Percentiles rank a stretch among this genome's conserved stretches.
Conservation (phyloP, 2,888 invertebrate species). For the Mystacides longicornis region DNA sequence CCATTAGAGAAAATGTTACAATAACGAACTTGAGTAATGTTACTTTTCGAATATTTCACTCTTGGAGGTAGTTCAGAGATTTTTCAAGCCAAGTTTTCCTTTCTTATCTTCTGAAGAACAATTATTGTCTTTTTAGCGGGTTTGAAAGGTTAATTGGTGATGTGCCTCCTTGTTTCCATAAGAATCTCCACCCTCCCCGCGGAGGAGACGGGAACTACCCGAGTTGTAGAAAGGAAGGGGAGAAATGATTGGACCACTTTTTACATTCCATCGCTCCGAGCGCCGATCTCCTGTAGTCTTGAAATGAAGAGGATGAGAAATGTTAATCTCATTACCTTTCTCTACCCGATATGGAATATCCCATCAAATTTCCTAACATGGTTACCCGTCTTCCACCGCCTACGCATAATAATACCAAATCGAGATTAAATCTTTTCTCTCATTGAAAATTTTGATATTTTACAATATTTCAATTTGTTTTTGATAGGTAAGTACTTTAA, state of each 20-base stretch:
- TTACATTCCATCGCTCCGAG: conserved; percentile 24
- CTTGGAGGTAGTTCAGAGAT: no score
- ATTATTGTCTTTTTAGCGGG: conserved; percentile 3
- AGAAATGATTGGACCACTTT: conserved; percentile 23
- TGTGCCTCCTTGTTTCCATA: conserved; percentile 8
- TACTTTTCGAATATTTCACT: no score
- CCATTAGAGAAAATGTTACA: no score
- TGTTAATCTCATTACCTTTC: conserved; percentile 24
- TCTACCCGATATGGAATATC: background rate
- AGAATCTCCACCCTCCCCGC: conserved; percentile 12
- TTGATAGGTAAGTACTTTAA: no score
- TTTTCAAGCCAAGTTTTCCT: background rate
- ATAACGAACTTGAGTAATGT: no score
- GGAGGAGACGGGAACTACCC: background rate
- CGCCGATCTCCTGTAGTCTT: conserved; percentile 19
- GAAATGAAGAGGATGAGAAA: conserved; percentile 11
- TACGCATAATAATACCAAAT: no score
- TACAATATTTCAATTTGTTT: no score
- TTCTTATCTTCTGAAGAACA: conserved; percentile 2
- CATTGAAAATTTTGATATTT: background rate
- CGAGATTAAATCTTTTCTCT: background rate
- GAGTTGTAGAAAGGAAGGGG: conserved; percentile 12
- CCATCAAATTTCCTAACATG: conserved; percentile 10
- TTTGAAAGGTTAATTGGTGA: conserved; percentile 9
- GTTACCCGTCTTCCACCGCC: conserved; percentile 10